A percentile compares a stretch with the other conserved stretches of the same genome.
Conservation (phyloP, 2,797 vertebrate species). For the Acanthopagrus latus region DNA sequence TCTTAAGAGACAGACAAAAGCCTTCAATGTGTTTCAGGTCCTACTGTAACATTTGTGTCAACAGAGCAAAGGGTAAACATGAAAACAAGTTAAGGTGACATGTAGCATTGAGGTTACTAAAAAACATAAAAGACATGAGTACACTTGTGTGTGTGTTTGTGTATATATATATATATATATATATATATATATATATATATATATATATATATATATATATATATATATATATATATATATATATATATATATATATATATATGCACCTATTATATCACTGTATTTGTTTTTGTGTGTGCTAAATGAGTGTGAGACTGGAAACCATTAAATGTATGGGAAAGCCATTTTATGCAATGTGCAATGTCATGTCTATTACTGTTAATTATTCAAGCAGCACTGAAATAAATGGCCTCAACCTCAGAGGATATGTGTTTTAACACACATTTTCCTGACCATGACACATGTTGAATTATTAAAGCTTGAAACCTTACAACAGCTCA, state of each 20-base stretch:
- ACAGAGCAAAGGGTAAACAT: neutral
- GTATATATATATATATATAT: too few species aligned
- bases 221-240: too few species aligned
- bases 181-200: too few species aligned
- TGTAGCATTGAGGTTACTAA: neutral
- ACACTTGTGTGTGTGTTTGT: conserved; percentile 5
- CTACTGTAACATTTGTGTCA: conserved; percentile 1
- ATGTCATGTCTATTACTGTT: neutral
- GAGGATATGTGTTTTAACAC: neutral
- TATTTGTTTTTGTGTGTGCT: conserved; percentile 14
- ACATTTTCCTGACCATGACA: neutral
- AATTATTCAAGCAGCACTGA: neutral
- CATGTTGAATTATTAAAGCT: neutral
- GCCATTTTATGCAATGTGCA: neutral
- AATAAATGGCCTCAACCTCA: neutral
- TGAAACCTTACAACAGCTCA: neutral
- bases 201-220: too few species aligned
- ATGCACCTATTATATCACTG: neutral
- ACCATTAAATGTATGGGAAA: neutral
- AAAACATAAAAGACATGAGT: neutral
- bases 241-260: conserved; percentile 9
- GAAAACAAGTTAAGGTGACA: neutral
- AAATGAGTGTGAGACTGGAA: neutral
- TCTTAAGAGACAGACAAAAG: neutral
- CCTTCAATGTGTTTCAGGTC: neutral